Percentiles rank a stretch among this genome's conserved stretches.
phyloP scores from a whole-genome alignment of 64 coral and sea anemone genomes.

The Pachyseris speciosa region DNA sequence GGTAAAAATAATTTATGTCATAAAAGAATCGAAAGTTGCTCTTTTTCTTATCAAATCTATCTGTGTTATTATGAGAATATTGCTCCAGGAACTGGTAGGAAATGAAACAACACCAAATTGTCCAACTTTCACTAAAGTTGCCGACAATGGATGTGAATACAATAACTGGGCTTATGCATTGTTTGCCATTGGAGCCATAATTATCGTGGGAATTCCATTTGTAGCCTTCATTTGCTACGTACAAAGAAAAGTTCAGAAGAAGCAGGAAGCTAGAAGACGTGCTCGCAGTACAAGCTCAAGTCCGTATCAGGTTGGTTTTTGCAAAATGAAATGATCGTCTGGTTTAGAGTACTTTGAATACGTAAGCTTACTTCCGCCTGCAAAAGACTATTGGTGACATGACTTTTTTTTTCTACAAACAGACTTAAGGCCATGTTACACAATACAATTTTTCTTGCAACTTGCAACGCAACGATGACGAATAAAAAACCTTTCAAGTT shows the following conservation, averaged over 20 bases:
- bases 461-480: no score
- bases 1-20: no score
- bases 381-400: no score
- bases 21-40: no score
- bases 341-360: no score
- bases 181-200: conserved; percentile 28
- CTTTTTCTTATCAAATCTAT: no score
- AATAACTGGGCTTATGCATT: conserved; percentile 49
- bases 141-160: conserved; percentile 9
- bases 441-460: no score
- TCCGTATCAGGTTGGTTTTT: conserved; percentile 32
- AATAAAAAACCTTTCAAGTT: no score
- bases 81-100: neutral
- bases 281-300: neutral
- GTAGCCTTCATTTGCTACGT: conserved; percentile 50
- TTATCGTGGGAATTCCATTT: conserved; percentile 37
- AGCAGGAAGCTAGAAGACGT: neutral
- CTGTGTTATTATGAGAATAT: neutral
- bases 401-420: no score
- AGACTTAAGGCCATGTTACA: no score
- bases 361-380: no score
- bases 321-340: no score
- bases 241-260: neutral
- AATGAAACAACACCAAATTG: neutral
- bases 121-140: neutral